Percentiles rank a stretch among this genome's conserved stretches.
Evolutionary conservation across 2,113 vertebrate genomes (phyloP).

Genomic region (Dolichallabes microphthalmus): DNA sequence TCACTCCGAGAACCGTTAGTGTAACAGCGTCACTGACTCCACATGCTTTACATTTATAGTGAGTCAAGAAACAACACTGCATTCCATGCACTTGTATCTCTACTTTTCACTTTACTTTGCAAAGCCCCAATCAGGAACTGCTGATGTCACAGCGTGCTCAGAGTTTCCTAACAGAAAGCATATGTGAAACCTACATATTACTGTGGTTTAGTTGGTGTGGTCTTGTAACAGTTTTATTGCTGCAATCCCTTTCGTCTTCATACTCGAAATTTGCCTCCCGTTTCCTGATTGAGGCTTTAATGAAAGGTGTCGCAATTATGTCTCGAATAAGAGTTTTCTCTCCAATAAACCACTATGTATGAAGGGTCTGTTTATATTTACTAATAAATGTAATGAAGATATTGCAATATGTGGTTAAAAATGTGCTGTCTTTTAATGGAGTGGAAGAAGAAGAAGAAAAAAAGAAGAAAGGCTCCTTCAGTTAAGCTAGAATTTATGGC

Average conservation of each 20-base stretch:
- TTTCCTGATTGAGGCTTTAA: constrained; percentile 43
- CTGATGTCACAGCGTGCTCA: constrained; percentile 49
- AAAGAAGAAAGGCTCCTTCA: constrained; percentile 64
- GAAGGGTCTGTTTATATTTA: constrained; percentile 59
- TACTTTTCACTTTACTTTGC: constrained; percentile 37
- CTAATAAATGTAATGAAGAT: constrained; percentile 70
- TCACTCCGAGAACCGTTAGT: constrained; percentile 8
- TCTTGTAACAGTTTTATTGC: constrained; percentile 38
- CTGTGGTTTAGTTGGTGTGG: constrained; percentile 37
- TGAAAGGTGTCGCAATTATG: constrained; percentile 37
- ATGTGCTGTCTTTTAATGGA: constrained; percentile 59
- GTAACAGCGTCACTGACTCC: constrained; percentile 2
- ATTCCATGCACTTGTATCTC: constrained; percentile 70
- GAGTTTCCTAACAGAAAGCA: constrained; percentile 11
- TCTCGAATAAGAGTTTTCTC: constrained; percentile 58
- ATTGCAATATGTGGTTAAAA: constrained; percentile 68
- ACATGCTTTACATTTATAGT: constrained; percentile 29
- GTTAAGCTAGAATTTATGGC: constrained; percentile 70
- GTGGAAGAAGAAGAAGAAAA: constrained; percentile 50
- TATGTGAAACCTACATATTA: constrained; percentile 17
- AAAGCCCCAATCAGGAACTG: constrained; percentile 31
- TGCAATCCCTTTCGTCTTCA: constrained; percentile 7
- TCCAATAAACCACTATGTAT: constrained; percentile 66
- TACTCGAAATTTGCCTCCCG: constrained; percentile 4
- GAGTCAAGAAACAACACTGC: constrained; percentile 57